Evolutionary conservation across 2,113 vertebrate species (phyloP), one percentile per base, ranked within the genome.

Genomic region (Plecturocebus donacophilus): DNA sequence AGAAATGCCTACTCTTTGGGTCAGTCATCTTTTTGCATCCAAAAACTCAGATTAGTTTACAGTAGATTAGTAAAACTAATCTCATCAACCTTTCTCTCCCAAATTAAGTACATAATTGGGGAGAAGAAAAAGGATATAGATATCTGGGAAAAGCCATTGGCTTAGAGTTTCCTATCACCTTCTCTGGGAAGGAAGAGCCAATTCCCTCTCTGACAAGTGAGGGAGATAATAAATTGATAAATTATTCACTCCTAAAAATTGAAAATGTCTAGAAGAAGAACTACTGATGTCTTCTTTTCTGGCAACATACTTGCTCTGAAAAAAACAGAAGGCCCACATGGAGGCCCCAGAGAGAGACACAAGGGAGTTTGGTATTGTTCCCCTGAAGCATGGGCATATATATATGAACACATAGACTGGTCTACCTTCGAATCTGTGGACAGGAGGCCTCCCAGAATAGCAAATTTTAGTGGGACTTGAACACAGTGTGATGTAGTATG

Each of bases 321-420:
- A 75, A 75, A 32, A 84, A 10, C 4, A 3, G 45, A 92, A 61
- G 14, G 2, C 17, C 5, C 19, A 17, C 1, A 10, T 19, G 3
- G 47, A 49, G 49, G 19, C 23, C 25, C 7, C 16, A 64, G 52
- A 64, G 35, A 73, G 52, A 12, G 42, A 56, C 10, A 6, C 35
- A 1, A 27, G 19, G 4, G 56, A 71, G 13, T 38, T 45, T 58
- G 9, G 8, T 25, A 42, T 40, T 8, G 14, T 16, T 35, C 7
- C 8, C 16, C n/a, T 52, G 47, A 84, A 23, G 16, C 35, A 1
- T 11, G 2, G 6, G 8, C 0, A 6, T 3, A 32, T 30, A 16
- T 2, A 5, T 5, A 12, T 23, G 16, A 61, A 3, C 0, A 9
- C 7, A 64, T 42, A 52, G 3, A 20, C 1, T 70, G 4, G 4